A percentile compares a stretch with the other conserved stretches of the same genome.
Evolutionary conservation across 2,113 vertebrate genomes (phyloP).

Genomic region (Procavia capensis): DNA sequence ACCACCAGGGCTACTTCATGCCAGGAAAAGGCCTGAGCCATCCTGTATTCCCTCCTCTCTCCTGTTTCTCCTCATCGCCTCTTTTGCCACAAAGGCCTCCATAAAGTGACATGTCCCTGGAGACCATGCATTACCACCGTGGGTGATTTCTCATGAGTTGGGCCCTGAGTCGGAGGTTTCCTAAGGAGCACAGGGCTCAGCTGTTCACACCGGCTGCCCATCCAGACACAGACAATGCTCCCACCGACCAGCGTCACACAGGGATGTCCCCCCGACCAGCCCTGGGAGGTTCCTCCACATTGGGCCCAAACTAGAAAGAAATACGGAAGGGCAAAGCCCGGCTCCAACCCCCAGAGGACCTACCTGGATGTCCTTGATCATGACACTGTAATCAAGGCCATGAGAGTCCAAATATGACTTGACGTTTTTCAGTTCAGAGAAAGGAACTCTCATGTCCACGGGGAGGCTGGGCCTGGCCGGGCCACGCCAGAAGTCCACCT

Average conservation of each 20-base stretch:
- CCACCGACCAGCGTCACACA: no score
- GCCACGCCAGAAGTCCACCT: constrained; percentile 94
- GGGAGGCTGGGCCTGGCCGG: constrained; percentile 81
- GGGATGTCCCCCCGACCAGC: neutral
- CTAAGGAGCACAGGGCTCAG: neutral
- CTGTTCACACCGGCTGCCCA: neutral
- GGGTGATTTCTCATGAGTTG: neutral
- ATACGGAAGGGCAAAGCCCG: neutral
- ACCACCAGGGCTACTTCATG: neutral
- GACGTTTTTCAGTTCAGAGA: constrained; percentile 84
- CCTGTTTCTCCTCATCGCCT: neutral
- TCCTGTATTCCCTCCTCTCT: neutral
- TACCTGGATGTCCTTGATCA: constrained; percentile 95
- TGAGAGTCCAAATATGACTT: constrained; percentile 89
- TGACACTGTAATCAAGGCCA: constrained; percentile 87
- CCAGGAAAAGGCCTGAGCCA: neutral
- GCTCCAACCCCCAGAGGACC: accelerated
- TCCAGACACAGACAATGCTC: neutral
- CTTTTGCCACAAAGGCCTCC: neutral
- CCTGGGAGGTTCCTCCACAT: neutral
- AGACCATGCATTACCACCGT: neutral
- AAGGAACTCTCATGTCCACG: constrained; percentile 90
- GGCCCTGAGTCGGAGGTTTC: neutral
- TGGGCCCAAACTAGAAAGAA: neutral
- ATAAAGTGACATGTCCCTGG: neutral